Conservation (phyloP, 2,113 vertebrate genomes). For the Mus spicilegus region DNA sequence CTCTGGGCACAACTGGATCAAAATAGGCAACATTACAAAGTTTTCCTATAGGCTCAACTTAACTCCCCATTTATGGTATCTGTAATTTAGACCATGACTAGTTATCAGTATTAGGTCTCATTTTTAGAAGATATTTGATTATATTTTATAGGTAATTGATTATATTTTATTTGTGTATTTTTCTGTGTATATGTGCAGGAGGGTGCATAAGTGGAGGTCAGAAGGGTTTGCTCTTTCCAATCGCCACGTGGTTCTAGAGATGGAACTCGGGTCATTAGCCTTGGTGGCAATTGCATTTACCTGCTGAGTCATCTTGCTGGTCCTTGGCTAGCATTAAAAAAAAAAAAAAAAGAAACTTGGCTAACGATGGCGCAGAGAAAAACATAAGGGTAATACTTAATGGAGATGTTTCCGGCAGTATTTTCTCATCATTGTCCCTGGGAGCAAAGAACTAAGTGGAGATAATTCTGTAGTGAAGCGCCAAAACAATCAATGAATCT, state of each 20-base stretch:
- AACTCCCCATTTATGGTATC: not conserved
- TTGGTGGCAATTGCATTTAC: not conserved
- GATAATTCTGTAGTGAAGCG: not conserved
- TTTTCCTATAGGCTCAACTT: not conserved
- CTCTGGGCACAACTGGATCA: not conserved
- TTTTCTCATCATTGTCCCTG: not conserved
- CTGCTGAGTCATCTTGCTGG: not conserved
- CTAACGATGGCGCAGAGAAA: not conserved
- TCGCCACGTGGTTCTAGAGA: no score
- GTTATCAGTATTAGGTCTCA: not conserved
- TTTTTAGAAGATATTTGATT: conserved; percentile 27
- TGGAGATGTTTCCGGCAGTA: not conserved
- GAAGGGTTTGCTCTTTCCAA: not conserved
- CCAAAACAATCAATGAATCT: not conserved
- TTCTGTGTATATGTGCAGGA: not conserved
- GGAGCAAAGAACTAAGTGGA: not conserved
- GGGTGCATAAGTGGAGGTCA: not conserved
- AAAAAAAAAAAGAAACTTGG: not conserved
- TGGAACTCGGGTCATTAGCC: not conserved
- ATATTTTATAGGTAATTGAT: not conserved
- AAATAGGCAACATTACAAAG: not conserved
- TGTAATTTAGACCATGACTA: not conserved
- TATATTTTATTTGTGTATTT: not conserved
- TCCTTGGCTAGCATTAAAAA: not conserved
- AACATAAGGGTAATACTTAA: not conserved